phyloP scores from a whole-genome alignment of 2,797 vertebrate genomes.

The Sparidentex hasta region DNA sequence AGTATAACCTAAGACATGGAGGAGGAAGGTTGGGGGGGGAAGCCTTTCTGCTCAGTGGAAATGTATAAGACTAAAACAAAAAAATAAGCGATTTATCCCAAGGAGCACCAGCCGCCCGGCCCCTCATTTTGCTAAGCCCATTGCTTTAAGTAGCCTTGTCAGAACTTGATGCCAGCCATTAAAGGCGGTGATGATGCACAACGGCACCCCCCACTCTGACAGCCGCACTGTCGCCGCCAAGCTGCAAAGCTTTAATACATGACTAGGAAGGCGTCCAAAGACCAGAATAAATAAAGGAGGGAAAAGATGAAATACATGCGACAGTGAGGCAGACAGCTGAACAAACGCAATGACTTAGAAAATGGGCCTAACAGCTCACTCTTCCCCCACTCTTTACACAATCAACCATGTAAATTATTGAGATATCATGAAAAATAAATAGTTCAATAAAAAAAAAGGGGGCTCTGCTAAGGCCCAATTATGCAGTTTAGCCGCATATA shows the following conservation, averaged over 20 bases:
- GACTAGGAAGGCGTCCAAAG: constrained; percentile 83
- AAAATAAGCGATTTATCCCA: constrained; percentile 69
- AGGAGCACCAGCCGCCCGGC: constrained; percentile 49
- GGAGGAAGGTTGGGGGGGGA: not conserved
- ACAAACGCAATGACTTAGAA: constrained; percentile 84
- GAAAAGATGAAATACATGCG: constrained; percentile 79
- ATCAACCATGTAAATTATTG: constrained; percentile 84
- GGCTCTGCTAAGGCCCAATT: constrained; percentile 72
- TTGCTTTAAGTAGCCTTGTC: constrained; percentile 77
- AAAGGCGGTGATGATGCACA: constrained; percentile 73
- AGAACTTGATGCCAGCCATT: constrained; percentile 77
- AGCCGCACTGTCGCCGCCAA: constrained; percentile 72
- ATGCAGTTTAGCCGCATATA: constrained; percentile 75
- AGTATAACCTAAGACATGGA: constrained; percentile 54
- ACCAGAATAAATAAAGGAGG: constrained; percentile 82
- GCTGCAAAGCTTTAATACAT: constrained; percentile 79
- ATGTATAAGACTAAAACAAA: constrained; percentile 62
- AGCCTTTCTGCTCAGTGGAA: constrained; percentile 41
- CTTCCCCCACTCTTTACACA: constrained; percentile 78
- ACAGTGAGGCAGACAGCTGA: constrained; percentile 82
- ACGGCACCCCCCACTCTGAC: constrained; percentile 58
- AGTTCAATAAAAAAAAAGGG: constrained; percentile 72
- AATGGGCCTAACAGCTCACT: constrained; percentile 78
- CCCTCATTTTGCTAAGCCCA: constrained; percentile 72
- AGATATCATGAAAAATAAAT: constrained; percentile 85